Evolutionary conservation across 2,113 vertebrate species (phyloP).

Genomic region (Felis chaus): DNA sequence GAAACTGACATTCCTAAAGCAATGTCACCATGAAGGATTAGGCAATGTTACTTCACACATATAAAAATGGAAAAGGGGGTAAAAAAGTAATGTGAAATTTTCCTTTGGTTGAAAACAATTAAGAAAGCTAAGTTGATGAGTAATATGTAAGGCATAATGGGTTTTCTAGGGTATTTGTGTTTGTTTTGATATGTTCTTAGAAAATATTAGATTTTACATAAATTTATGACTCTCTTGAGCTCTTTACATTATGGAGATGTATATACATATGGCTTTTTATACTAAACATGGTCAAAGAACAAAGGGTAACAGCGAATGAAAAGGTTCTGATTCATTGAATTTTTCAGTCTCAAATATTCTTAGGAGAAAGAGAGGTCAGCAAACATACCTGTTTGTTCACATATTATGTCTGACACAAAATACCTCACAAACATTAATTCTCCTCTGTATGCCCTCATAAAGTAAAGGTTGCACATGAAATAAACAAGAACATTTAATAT

Average conservation of each 20-base stretch:
- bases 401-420: constrained; percentile 27
- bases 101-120: background rate
- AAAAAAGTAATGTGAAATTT: background rate
- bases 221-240: background rate
- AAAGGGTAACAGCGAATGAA: background rate
- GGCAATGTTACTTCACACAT: background rate
- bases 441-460: background rate
- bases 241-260: background rate
- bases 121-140: background rate
- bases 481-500: constrained; percentile 38
- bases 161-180: background rate
- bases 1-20: background rate
- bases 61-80: background rate
- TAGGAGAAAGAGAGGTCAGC: background rate
- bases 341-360: background rate
- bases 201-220: background rate
- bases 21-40: background rate
- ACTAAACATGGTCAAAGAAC: background rate
- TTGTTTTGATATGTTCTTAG: background rate
- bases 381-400: background rate
- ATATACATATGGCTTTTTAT: background rate
- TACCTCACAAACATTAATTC: background rate
- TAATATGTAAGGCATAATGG: background rate
- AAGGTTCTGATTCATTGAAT: background rate
- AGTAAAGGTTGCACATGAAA: constrained; percentile 16